Percentiles rank a stretch among this genome's conserved stretches.
These are phyloP conservation scores for Hypanus sabinus DNA, from an alignment of 2,113 vertebrate genomes.

Conservation along the genomic window DNA sequence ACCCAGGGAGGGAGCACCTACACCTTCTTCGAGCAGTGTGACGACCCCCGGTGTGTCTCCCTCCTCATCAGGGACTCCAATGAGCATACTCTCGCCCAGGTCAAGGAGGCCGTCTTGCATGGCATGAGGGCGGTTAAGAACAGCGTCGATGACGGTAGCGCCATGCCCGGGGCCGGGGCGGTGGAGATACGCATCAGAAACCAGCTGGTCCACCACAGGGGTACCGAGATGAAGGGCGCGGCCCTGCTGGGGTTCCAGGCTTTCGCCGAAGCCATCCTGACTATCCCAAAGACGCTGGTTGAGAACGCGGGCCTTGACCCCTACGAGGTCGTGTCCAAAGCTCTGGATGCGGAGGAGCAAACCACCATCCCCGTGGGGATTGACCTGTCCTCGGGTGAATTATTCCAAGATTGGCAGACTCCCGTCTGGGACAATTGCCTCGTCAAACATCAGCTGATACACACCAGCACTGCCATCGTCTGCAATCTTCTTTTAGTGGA, in stretches of 20 bases:
- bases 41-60: neutral
- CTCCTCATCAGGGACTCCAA: conserved; percentile 28
- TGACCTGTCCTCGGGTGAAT: neutral
- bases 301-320: conserved; percentile 30
- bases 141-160: conserved; percentile 9
- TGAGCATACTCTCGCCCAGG: neutral
- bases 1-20: conserved; percentile 28
- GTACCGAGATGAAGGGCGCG: neutral
- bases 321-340: conserved; percentile 28
- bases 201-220: neutral
- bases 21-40: conserved; percentile 36
- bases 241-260: conserved; percentile 36
- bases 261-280: conserved; percentile 34
- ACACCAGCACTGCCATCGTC: neutral
- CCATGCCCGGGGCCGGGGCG: conserved; percentile 35
- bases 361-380: conserved; percentile 3
- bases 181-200: conserved; percentile 6
- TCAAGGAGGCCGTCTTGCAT: neutral
- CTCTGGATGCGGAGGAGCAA: neutral
- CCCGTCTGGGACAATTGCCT: neutral
- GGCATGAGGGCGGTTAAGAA: conserved; percentile 31
- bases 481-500: conserved; percentile 3
- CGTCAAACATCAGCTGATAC: conserved; percentile 26
- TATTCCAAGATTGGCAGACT: neutral
- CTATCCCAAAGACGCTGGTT: conserved; percentile 32